Conservation (phyloP, 2,888 invertebrate genomes). For the Acanthosepion lycidas region DNA sequence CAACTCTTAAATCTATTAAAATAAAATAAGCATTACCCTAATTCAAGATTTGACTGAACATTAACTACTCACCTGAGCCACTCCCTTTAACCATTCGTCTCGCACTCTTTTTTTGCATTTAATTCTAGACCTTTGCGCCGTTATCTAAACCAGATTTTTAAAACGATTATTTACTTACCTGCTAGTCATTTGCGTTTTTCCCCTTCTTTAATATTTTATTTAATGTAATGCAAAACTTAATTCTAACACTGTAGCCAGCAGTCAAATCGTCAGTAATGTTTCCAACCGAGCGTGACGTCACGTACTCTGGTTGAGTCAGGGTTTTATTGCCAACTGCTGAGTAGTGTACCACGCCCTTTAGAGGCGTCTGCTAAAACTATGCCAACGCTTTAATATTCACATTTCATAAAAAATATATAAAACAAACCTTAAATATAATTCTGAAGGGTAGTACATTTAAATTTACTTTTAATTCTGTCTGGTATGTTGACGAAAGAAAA, state of each 20-base stretch:
- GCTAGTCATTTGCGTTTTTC: not conserved
- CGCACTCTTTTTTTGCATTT: not conserved
- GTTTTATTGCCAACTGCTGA: slow-evolving; percentile 20
- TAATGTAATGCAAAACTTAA: not conserved
- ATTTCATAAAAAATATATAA: not conserved
- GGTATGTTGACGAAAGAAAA: not conserved
- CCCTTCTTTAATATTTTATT: not conserved
- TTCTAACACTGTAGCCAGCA: not conserved
- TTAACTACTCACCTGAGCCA: too few relatives aligned
- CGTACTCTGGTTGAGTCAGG: not conserved
- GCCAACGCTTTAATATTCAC: not conserved
- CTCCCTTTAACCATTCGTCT: too few relatives aligned
- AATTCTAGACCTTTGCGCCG: not conserved
- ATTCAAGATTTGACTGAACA: too few relatives aligned
- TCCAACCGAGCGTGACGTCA: not conserved
- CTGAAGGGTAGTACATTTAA: not conserved
- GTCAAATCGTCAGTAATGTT: not conserved
- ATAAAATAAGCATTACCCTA: too few relatives aligned
- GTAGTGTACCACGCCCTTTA: not conserved
- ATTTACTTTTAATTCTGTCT: not conserved
- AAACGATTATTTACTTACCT: not conserved
- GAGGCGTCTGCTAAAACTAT: not conserved
- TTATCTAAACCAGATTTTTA: not conserved
- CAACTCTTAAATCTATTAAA: too few relatives aligned
- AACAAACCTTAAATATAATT: not conserved